These are phyloP conservation scores for Silurus glanis DNA, from an alignment of 2,113 vertebrate species.

Conservation along the genomic window DNA sequence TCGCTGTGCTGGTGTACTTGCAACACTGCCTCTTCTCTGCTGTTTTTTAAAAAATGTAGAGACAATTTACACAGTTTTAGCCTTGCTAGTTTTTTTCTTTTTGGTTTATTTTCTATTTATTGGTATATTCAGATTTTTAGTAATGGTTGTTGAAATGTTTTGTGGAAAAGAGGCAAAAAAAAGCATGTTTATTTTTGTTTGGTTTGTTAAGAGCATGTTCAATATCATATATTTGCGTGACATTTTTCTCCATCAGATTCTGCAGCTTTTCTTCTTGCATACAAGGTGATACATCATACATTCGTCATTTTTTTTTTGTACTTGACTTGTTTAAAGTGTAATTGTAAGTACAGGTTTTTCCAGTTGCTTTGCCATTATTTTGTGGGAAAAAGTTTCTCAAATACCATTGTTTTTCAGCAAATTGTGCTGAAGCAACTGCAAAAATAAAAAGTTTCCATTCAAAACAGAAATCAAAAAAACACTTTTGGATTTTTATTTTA, in stretches of 20 bases:
- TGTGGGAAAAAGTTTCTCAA: not conserved
- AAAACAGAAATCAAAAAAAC: conserved; percentile 61
- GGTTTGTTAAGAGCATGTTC: conserved; percentile 39
- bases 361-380: conserved; percentile 32
- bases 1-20: not conserved
- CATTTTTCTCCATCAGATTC: conserved; percentile 15
- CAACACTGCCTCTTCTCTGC: conserved; percentile 45
- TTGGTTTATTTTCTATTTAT: not conserved
- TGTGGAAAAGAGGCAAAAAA: conserved; percentile 46
- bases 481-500: not conserved
- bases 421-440: not conserved
- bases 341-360: conserved; percentile 46
- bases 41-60: not conserved
- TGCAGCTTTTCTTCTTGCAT: not conserved
- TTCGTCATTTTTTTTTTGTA: not conserved
- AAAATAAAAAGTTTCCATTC: not conserved
- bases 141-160: not conserved
- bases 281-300: not conserved
- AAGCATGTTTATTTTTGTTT: conserved; percentile 15
- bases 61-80: not conserved
- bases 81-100: not conserved
- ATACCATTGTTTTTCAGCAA: not conserved
- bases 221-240: conserved; percentile 4
- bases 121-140: not conserved
- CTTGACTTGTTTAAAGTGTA: not conserved